phyloP scores from a whole-genome alignment of 2,113 vertebrate species.

The Engraulis encrasicolus region DNA sequence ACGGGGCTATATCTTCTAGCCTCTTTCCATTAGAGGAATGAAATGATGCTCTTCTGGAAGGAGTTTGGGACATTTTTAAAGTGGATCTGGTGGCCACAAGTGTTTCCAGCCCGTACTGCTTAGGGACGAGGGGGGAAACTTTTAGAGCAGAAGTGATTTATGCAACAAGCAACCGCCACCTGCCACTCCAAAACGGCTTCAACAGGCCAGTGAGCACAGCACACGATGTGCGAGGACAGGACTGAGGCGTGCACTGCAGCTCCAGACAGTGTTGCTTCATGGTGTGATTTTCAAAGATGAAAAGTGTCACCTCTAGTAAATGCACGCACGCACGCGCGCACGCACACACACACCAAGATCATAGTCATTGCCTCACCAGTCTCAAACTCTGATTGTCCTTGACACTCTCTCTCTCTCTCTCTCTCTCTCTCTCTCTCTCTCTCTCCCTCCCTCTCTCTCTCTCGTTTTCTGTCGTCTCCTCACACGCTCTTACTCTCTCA shows the following conservation, averaged over 20 bases:
- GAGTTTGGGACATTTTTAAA: neutral
- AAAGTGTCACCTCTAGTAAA: neutral
- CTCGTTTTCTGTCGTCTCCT: neutral
- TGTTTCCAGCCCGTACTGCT: neutral
- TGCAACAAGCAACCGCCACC: neutral
- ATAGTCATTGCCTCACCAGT: neutral
- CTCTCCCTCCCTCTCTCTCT: neutral
- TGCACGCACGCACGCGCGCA: conserved; percentile 45
- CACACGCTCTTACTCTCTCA: neutral
- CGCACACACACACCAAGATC: conserved; percentile 21
- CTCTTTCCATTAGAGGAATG: neutral
- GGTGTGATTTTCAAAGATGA: neutral
- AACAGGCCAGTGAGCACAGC: conserved; percentile 40
- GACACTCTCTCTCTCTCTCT: neutral
- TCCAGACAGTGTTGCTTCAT: neutral
- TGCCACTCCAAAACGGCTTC: neutral
- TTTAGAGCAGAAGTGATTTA: neutral
- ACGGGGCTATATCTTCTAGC: neutral
- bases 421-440: neutral
- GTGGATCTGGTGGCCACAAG: neutral
- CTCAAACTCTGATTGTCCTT: neutral
- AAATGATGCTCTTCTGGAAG: neutral
- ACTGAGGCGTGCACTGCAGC: neutral
- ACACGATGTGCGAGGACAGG: conserved; percentile 6
- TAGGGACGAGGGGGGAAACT: neutral